phyloP scores from a whole-genome alignment of 2,888 invertebrate genomes.

The Tinea pellionella region DNA sequence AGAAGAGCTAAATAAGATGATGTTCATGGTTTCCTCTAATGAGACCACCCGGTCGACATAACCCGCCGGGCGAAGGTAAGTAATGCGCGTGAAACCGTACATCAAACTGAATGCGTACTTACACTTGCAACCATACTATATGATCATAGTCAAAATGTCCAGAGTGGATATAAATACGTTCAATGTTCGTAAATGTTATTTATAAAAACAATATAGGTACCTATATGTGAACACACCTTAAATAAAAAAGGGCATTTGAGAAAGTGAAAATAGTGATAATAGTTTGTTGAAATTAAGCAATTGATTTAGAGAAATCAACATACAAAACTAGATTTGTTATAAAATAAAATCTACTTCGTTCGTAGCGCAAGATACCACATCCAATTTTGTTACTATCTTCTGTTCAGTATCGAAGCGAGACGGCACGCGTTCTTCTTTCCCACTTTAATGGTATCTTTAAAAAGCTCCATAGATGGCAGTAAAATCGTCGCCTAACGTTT shows the following conservation, averaged over 20 bases:
- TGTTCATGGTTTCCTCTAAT: conserved; percentile 9
- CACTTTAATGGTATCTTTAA: conserved; percentile 47
- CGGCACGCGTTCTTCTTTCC: conserved; percentile 24
- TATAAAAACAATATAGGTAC: too few relatives aligned
- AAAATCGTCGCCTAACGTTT: conserved; percentile 57
- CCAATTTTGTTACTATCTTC: conserved; percentile 30
- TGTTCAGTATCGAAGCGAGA: conserved; percentile 26
- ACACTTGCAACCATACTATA: background rate
- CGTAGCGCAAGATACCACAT: background rate
- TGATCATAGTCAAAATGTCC: background rate
- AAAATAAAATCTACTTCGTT: too few relatives aligned
- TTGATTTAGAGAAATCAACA: too few relatives aligned
- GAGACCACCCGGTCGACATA: conserved; percentile 39
- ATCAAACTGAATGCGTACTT: conserved; percentile 23
- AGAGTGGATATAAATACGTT: too few relatives aligned
- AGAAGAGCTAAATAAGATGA: background rate
- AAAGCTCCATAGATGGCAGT: conserved; percentile 68
- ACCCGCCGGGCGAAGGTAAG: conserved; percentile 25
- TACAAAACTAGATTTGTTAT: too few relatives aligned
- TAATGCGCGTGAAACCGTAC: conserved; percentile 47
- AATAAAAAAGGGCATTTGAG: too few relatives aligned
- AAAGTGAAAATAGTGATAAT: too few relatives aligned
- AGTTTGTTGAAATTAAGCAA: too few relatives aligned
- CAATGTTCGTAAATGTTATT: too few relatives aligned
- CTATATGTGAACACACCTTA: too few relatives aligned